Evolutionary conservation across 2,113 vertebrate genomes (phyloP).

Genomic region (Hemiscyllium ocellatum): DNA sequence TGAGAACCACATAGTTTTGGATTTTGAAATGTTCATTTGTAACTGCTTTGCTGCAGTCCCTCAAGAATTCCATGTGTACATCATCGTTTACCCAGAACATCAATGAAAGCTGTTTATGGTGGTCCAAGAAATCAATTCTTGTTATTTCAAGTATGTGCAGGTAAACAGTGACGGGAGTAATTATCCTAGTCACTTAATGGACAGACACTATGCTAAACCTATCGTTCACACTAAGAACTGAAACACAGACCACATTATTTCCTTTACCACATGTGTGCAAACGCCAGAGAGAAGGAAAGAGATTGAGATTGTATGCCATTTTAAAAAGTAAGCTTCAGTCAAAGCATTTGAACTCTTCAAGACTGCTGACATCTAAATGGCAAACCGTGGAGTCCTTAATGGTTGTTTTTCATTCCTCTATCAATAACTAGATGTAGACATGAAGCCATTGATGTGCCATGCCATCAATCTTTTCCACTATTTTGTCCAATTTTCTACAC

Average conservation of each 20-base stretch:
- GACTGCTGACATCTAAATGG: not conserved
- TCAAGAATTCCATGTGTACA: slow-evolving; percentile 20
- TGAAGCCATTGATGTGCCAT: not conserved
- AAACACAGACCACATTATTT: not conserved
- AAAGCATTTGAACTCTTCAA: not conserved
- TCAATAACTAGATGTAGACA: not conserved
- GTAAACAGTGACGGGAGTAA: slow-evolving; percentile 23
- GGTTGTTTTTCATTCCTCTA: not conserved
- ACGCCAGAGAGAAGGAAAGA: not conserved
- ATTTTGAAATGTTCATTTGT: slow-evolving; percentile 11
- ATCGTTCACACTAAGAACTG: not conserved
- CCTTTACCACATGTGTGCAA: not conserved
- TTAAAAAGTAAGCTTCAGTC: not conserved
- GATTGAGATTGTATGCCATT: not conserved
- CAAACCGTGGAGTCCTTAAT: not conserved
- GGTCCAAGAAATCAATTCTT: slow-evolving; percentile 35
- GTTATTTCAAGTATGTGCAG: slow-evolving; percentile 32
- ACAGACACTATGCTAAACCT: not conserved
- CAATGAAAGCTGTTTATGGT: not conserved
- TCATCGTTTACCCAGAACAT: slow-evolving; percentile 4
- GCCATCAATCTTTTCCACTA: slow-evolving; percentile 34
- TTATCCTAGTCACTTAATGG: slow-evolving; percentile 37
- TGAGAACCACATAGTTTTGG: not conserved
- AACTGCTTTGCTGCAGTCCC: slow-evolving; percentile 34
- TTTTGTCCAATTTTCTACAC: not conserved